Evolutionary conservation across 2,113 vertebrate genomes (phyloP).

Genomic region (Leptocoma aspasia): DNA sequence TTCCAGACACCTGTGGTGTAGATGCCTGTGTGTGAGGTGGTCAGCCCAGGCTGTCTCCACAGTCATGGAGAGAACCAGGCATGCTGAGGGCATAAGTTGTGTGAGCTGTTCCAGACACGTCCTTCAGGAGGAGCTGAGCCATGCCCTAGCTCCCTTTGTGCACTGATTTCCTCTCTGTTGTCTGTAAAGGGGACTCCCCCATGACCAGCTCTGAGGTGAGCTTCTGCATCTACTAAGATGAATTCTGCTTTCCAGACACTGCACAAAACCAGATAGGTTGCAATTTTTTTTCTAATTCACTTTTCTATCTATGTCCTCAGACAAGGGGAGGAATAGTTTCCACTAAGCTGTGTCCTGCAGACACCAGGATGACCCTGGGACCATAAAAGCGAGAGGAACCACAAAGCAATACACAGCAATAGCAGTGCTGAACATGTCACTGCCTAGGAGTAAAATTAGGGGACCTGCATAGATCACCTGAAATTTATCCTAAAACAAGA

Average conservation of each 20-base stretch:
- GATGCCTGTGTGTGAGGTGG: not conserved
- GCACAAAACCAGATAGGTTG: not conserved
- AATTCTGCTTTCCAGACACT: not conserved
- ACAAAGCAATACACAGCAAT: not conserved
- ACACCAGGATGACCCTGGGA: not conserved
- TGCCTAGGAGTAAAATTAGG: not conserved
- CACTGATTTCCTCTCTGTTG: rapidly evolving
- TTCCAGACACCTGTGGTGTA: not conserved
- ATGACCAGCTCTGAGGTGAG: not conserved
- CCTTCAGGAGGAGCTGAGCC: not conserved
- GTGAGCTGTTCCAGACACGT: not conserved
- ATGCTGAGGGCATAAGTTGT: rapidly evolving
- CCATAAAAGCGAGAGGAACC: not conserved
- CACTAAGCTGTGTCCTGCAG: not conserved
- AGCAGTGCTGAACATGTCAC: not conserved
- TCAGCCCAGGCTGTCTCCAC: not conserved
- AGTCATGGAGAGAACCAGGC: not conserved
- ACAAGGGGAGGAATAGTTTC: not conserved
- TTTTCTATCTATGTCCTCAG: not conserved
- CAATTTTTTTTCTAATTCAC: not conserved
- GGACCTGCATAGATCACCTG: not conserved
- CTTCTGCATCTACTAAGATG: not conserved
- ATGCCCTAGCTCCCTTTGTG: not conserved
- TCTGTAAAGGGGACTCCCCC: not conserved
- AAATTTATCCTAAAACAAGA: not conserved